Conservation (phyloP, 2,797 vertebrate genomes). For the Acrossocheilus fasciatus region DNA sequence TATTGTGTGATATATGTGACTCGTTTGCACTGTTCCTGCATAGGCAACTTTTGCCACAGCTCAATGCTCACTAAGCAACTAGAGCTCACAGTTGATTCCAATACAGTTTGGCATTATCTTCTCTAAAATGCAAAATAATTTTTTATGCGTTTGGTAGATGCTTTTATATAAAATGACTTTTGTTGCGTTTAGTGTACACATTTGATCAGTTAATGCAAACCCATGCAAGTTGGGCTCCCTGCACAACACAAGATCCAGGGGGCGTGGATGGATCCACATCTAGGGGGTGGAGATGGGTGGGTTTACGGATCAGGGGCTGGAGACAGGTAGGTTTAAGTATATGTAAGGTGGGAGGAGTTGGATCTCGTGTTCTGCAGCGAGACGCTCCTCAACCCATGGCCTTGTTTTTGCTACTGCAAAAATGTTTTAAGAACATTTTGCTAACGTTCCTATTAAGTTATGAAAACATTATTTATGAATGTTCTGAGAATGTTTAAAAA, state of each 20-base stretch:
- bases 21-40: conserved; percentile 1
- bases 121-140: neutral
- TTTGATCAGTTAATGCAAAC: neutral
- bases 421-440: too few species aligned
- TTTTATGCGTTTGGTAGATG: neutral
- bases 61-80: neutral
- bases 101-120: neutral
- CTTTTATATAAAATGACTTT: neutral
- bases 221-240: too few species aligned
- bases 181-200: neutral
- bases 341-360: too few species aligned
- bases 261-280: too few species aligned
- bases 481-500: neutral
- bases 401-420: neutral
- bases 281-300: too few species aligned
- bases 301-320: too few species aligned
- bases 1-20: conserved; percentile 22
- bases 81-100: neutral
- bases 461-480: neutral
- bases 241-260: too few species aligned
- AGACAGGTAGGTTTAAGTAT: too few species aligned
- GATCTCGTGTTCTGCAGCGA: too few species aligned
- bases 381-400: too few species aligned
- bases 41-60: neutral
- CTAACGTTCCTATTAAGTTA: too few species aligned